Evolutionary conservation across 2,113 vertebrate species (phyloP), one percentile per base, ranked within the genome.

Genomic region (Sinocyclocheilus rhinocerous): DNA sequence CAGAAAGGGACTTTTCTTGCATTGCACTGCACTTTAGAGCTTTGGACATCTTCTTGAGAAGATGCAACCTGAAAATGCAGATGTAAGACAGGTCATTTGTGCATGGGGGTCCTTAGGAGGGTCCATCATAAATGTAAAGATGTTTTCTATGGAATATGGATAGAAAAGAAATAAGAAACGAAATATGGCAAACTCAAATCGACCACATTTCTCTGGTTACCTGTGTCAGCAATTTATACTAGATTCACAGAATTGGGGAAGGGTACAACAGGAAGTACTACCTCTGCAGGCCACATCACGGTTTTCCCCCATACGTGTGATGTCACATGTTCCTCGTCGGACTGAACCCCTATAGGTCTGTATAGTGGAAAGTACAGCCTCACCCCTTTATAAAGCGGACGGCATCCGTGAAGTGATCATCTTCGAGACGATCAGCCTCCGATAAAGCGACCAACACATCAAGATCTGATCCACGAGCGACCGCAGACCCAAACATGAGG

Each of bases 261-360:
- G 80, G 61, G 80, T 82, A 48, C 75, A 75, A 75, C 78, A 75
- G 85, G 45, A 86, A 45, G 50, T 61, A 36, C 50, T 81, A 81
- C 77, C 39, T 75, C 16, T 73, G 24, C 36, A 42, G 50, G 39
- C 67, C 65, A 79, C 84, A 85, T 57, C n/a, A 86, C 20, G 85
- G 24, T 86, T 81, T 33, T 24, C 77, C 67, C 16, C 85, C 26
- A 12, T 48, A 11, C 10, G 18, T 63, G 67, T 75, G 55, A 75
- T 36, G 78, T 86, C 77, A 86, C 39, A 2, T 48, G 45, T 65
- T 61, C 52, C 69, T 45, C 3, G 8, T 70, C 48, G 39, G 67
- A 73, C 36, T 4, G 48, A 72, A 42, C n/a, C 22, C n/a, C 22
- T 57, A 57, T 24, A 42, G 67, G n/a, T 86, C 52, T 85, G 26